Conservation (phyloP, 2,797 vertebrate species). For the Eulemur coronatus region DNA sequence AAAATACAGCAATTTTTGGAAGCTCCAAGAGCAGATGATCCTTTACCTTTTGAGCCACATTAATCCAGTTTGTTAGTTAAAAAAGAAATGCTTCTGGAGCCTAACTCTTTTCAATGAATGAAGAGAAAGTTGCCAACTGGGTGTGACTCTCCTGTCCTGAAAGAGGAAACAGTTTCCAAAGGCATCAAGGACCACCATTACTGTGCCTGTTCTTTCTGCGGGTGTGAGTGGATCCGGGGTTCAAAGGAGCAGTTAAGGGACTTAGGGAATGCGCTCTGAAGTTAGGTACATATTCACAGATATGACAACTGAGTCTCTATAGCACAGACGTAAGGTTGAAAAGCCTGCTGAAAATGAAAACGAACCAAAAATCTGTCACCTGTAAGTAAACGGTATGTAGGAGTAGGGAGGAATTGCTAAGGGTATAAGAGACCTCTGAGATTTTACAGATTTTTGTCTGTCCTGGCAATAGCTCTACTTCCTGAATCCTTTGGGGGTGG, state of each 20-base stretch:
- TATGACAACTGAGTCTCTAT: background rate
- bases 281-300: background rate
- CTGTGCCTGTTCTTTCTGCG: background rate
- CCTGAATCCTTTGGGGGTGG: background rate
- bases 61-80: background rate
- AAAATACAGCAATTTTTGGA: background rate
- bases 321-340: background rate
- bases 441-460: background rate
- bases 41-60: background rate
- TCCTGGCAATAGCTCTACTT: background rate
- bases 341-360: conserved; percentile 6
- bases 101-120: background rate
- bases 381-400: background rate
- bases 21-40: background rate
- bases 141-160: background rate
- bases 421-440: background rate
- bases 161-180: background rate
- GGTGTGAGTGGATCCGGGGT: background rate
- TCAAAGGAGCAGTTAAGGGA: background rate
- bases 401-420: background rate
- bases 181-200: background rate
- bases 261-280: background rate
- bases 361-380: background rate
- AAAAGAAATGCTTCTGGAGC: background rate
- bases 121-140: background rate